These are phyloP conservation scores for Pogonocichla stellata DNA, from an alignment of 2,113 vertebrate genomes.

Conservation along the genomic window DNA sequence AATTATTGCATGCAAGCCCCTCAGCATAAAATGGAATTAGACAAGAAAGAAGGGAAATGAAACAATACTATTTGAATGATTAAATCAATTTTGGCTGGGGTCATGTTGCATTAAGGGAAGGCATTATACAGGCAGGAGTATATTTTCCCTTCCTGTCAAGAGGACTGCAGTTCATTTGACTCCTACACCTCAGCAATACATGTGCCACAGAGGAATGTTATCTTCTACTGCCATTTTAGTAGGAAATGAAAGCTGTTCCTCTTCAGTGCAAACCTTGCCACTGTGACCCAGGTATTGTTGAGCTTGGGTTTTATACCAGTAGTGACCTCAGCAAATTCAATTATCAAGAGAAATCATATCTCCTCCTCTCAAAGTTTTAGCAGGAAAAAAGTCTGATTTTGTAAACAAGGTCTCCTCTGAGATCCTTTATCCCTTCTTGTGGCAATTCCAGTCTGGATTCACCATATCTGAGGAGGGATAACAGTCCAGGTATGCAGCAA, in stretches of 20 bases:
- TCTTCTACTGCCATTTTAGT: neutral
- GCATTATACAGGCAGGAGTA: neutral
- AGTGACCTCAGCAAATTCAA: neutral
- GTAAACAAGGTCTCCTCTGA: neutral
- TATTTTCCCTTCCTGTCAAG: neutral
- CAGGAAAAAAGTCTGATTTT: neutral
- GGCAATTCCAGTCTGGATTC: neutral
- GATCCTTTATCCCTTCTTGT: neutral
- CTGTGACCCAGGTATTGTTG: neutral
- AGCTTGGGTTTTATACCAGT: neutral
- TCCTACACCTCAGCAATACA: neutral
- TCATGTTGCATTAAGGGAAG: neutral
- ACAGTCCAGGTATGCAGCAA: neutral
- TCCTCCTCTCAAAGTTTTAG: neutral
- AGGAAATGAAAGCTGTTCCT: neutral
- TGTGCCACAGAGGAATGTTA: neutral
- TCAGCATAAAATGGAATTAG: conserved; percentile 15
- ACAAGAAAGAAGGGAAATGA: neutral
- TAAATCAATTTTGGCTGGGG: neutral
- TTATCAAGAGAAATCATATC: neutral
- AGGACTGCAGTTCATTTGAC: neutral
- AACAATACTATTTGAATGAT: neutral
- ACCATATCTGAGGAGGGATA: neutral
- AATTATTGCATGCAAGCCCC: neutral
- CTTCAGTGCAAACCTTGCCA: neutral